Evolutionary conservation across 2,888 invertebrate species (phyloP).

Genomic region (Sycophila texana): DNA sequence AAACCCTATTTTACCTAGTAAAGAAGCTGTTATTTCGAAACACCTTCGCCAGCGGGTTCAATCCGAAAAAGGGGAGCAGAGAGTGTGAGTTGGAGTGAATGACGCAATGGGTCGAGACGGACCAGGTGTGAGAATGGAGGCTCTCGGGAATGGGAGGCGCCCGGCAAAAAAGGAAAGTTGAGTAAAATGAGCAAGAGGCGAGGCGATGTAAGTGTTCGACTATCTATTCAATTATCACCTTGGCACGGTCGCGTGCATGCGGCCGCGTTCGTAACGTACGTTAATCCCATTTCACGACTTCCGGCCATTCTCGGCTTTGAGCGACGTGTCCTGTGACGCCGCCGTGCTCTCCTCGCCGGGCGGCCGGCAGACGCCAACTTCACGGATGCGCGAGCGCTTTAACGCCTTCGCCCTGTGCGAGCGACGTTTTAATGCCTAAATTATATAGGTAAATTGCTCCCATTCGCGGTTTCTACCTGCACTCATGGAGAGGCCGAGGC

Average conservation of each 20-base stretch:
- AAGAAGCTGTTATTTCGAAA: background rate
- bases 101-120: background rate
- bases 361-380: slow-evolving; percentile 59
- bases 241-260: slow-evolving; percentile 66
- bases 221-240: slow-evolving; percentile 75
- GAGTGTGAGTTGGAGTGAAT: background rate
- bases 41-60: background rate
- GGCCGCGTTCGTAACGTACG: slow-evolving; percentile 62
- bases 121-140: slow-evolving; percentile 34
- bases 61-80: too few species aligned
- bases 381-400: slow-evolving; percentile 66
- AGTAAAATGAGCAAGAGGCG: slow-evolving; percentile 50
- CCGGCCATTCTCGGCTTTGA: slow-evolving; percentile 73
- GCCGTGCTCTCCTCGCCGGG: background rate
- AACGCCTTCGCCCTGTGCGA: slow-evolving; percentile 52
- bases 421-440: slow-evolving; percentile 66
- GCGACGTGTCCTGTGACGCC: slow-evolving; percentile 37
- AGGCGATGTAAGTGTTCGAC: slow-evolving; percentile 58
- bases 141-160: background rate
- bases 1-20: too few species aligned
- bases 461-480: slow-evolving; percentile 54
- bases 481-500: too few species aligned
- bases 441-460: slow-evolving; percentile 65
- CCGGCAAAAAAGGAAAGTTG: slow-evolving; percentile 1
- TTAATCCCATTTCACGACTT: slow-evolving; percentile 75